These are phyloP conservation scores for Eulithis testata DNA, from an alignment of 2,888 invertebrate species.

Conservation along the genomic window DNA sequence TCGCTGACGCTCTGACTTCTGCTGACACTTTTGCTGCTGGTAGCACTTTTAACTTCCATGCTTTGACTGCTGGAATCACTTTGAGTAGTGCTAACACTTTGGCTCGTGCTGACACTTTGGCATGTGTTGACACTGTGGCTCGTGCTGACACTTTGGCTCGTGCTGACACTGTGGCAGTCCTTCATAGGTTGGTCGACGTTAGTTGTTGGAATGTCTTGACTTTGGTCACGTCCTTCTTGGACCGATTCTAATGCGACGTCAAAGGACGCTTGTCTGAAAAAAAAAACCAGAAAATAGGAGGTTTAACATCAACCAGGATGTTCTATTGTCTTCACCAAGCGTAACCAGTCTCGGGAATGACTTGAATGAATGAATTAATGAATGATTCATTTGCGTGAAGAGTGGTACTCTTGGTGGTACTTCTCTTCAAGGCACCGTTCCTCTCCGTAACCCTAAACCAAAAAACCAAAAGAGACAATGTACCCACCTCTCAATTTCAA, in stretches of 20 bases:
- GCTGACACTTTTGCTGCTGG: slow-evolving; percentile 28
- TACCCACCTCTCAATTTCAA: no score
- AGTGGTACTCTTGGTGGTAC: no score
- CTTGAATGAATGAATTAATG: no score
- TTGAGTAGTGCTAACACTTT: background rate
- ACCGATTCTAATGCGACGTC: slow-evolving; percentile 75
- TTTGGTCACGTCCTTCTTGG: slow-evolving; percentile 64
- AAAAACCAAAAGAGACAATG: no score
- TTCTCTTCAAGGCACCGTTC: no score
- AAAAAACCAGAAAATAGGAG: no score
- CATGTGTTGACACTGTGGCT: background rate
- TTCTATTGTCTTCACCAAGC: no score
- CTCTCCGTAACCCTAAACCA: no score
- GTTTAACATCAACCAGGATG: no score
- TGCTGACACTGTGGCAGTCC: slow-evolving; percentile 6
- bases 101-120: slow-evolving; percentile 6
- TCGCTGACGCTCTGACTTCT: slow-evolving; percentile 31
- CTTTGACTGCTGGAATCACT: slow-evolving; percentile 9
- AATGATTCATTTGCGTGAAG: no score
- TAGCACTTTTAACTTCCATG: slow-evolving; percentile 18
- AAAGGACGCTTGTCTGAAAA: slow-evolving; percentile 71
- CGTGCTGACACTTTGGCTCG: background rate
- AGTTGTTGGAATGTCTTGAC: slow-evolving; percentile 46
- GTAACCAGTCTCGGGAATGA: no score
- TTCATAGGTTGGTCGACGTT: background rate